Conservation (phyloP, 1,140 invertebrate genomes). For the Caerostris darwini region DNA sequence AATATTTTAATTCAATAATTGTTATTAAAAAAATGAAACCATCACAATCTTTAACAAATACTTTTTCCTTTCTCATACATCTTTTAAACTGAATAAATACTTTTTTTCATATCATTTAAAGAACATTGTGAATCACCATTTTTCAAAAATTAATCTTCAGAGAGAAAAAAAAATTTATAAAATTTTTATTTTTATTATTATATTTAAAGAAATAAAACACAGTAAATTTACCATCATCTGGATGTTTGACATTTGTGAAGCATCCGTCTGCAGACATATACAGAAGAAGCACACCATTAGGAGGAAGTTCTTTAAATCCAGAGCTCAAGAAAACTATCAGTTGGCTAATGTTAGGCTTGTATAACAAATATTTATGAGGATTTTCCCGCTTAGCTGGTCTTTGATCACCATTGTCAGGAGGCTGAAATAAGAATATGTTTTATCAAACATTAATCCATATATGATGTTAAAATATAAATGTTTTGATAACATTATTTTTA, state of each 20-base stretch:
- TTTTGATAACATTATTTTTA: not conserved
- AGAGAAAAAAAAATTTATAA: too few relatives aligned
- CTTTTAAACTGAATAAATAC: too few relatives aligned
- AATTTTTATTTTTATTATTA: too few relatives aligned
- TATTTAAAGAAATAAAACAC: not conserved
- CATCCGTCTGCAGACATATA: constrained; percentile 97
- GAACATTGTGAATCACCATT: too few relatives aligned
- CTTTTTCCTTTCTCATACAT: too few relatives aligned
- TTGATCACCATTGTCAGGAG: constrained; percentile 86
- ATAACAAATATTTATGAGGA: constrained; percentile 98
- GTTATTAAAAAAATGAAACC: too few relatives aligned
- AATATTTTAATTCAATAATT: too few relatives aligned
- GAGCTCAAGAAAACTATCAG: constrained; percentile 96
- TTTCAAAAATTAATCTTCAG: too few relatives aligned
- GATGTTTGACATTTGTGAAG: constrained; percentile 92
- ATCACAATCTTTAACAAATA: too few relatives aligned
- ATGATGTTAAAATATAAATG: not conserved
- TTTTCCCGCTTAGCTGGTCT: constrained; percentile 89
- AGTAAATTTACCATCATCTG: constrained; percentile 82
- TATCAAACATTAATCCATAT: not conserved
- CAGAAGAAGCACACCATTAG: constrained; percentile 93
- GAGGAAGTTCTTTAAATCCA: constrained; percentile 93
- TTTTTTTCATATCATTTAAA: too few relatives aligned
- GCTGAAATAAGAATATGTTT: not conserved
- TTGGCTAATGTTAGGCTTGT: constrained; percentile 96